Conservation (phyloP, 2,888 invertebrate species). For the Aphidoletes aphidimyza region DNA sequence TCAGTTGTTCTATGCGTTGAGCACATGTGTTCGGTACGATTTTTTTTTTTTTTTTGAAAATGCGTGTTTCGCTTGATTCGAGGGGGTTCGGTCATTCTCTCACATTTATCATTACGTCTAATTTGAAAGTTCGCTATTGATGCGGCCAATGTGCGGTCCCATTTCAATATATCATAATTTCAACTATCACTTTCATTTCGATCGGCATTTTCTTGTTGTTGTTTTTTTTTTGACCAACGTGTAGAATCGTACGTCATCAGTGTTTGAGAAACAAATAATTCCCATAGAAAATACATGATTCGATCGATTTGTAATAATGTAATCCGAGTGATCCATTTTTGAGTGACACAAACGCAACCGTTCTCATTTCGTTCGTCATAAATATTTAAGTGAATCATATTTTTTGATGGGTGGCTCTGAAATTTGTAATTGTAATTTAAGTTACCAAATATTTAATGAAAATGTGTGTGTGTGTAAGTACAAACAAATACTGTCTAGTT, state of each 20-base stretch:
- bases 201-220: neutral
- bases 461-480: no score
- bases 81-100: conserved; percentile 48
- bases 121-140: neutral
- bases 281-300: neutral
- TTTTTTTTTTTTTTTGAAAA: neutral
- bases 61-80: neutral
- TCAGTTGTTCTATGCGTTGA: neutral
- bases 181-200: neutral
- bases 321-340: neutral
- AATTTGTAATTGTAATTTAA: neutral
- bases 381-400: conserved; percentile 39
- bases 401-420: neutral
- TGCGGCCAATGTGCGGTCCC: neutral
- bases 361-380: conserved; percentile 1
- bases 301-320: neutral
- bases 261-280: neutral
- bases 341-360: neutral
- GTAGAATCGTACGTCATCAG: no score
- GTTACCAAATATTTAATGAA: conserved; percentile 14
- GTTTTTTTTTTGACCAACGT: neutral
- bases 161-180: conserved; percentile 27
- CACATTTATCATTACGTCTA: conserved; percentile 32
- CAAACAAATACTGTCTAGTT: no score
- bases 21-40: conserved; percentile 16